Conservation (phyloP, 1,140 invertebrate genomes). For the Ips nitidus region DNA sequence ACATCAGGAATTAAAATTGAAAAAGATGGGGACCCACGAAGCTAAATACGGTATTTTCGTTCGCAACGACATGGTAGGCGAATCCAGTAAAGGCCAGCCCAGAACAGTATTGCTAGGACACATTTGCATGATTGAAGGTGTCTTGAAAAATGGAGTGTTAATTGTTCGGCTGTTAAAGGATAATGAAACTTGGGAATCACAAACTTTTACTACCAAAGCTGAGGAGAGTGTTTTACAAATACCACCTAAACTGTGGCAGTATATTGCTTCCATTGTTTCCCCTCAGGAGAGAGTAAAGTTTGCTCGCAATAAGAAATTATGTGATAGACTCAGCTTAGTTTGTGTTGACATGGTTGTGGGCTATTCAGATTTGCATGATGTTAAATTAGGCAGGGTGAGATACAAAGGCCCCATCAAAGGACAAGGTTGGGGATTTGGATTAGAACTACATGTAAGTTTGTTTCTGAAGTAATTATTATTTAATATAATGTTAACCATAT, state of each 20-base stretch:
- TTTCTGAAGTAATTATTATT: background rate
- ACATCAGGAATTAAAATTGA: background rate
- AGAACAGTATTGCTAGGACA: constrained; percentile 46
- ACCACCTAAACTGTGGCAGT: constrained; percentile 53
- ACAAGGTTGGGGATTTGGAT: constrained; percentile 59
- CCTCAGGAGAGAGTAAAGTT: constrained; percentile 56
- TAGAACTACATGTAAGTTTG: constrained; percentile 59
- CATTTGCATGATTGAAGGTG: constrained; percentile 45
- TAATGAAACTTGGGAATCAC: constrained; percentile 43
- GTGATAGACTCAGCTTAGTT: constrained; percentile 51
- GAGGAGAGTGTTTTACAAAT: constrained; percentile 35
- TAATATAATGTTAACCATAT: background rate
- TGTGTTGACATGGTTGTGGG: constrained; percentile 48
- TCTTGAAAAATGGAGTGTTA: constrained; percentile 35
- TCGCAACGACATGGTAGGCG: constrained; percentile 42
- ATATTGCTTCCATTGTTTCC: constrained; percentile 54
- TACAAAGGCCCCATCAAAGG: constrained; percentile 58
- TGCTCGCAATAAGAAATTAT: constrained; percentile 53
- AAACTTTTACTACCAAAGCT: constrained; percentile 39
- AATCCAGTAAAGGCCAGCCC: constrained; percentile 19
- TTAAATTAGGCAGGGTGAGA: constrained; percentile 53
- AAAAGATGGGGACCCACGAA: constrained; percentile 43
- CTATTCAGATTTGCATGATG: constrained; percentile 46
- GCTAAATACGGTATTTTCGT: constrained; percentile 44
- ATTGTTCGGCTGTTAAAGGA: constrained; percentile 46